phyloP scores from a whole-genome alignment of 2,888 invertebrate genomes.

The Eledone cirrhosa region DNA sequence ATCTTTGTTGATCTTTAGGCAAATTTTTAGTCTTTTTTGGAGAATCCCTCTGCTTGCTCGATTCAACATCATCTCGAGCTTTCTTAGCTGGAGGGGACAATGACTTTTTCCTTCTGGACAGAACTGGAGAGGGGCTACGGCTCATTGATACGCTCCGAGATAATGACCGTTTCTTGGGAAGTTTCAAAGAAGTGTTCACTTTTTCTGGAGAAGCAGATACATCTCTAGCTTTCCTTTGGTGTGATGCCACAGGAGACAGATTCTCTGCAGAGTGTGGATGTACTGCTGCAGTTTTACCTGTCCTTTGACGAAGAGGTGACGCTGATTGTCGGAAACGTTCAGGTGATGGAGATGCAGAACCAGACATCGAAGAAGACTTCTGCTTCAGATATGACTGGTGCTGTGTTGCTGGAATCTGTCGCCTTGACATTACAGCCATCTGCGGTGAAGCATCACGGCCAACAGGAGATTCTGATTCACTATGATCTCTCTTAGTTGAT shows the following conservation, averaged over 20 bases:
- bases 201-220: conserved; percentile 34
- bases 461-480: conserved; percentile 25
- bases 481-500: neutral
- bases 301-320: conserved; percentile 29
- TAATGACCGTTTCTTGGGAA: conserved; percentile 26
- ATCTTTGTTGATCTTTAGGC: neutral
- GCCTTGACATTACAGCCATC: conserved; percentile 5
- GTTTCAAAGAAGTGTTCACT: conserved; percentile 33
- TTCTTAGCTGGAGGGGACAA: conserved; percentile 23
- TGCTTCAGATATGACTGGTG: neutral
- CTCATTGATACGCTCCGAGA: conserved; percentile 21
- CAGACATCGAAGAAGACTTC: conserved; percentile 12
- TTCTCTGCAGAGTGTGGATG: neutral
- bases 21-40: conserved; percentile 20
- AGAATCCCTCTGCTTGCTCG: neutral
- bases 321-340: conserved; percentile 26
- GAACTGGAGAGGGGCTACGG: conserved; percentile 29
- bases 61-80: conserved; percentile 16
- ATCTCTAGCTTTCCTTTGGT: conserved; percentile 19
- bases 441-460: neutral
- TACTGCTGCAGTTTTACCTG: conserved; percentile 16
- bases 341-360: conserved; percentile 30
- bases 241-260: conserved; percentile 4
- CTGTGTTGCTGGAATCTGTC: conserved; percentile 1
- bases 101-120: conserved; percentile 28